Evolutionary conservation across 2,113 vertebrate species (phyloP), one percentile per base, ranked within the genome.

Genomic region (Heterotis niloticus): DNA sequence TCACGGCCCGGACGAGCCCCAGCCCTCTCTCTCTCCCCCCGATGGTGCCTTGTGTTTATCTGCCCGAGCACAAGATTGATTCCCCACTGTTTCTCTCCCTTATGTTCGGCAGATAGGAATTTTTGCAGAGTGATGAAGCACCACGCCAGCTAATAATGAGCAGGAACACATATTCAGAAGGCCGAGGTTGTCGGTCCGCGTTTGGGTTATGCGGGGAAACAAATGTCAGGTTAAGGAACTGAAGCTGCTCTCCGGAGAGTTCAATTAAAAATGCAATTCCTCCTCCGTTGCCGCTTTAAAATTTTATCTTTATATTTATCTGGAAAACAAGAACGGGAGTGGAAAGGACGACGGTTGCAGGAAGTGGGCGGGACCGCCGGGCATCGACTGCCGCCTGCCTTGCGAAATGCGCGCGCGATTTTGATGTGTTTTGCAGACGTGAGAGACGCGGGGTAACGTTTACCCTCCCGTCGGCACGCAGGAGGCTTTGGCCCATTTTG

Each of bases 41-140:
- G 75, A 29, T 85, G 88, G 85, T 88, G 87, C 86, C 90, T 92
- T 89, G 80, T 92, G 85, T 94, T 93, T 92, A 93, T 90, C 90
- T 92, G 90, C 86, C 89, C 90, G 90, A 92, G 88, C 87, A 90
- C 88, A 90, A 93, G 88, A 94, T 94, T 92, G 90, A 95, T 95
- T 94, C 93, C 88, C 82, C 85, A 83, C 91, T 89, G 86, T 91
- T 94, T 93, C 90, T 91, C 85, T 88, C 87, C 87, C 92, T 90
- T 92, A 92, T 93, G 90, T 90, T 94, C 90, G 88, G 92, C 91
- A 92, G 92, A 95, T 93, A 94, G 89, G 89, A 94, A 93, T 94
- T 93, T 92, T 90, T 89, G 86, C 88, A 74, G 91, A 90, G 93
- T 93, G 91, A 94, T 92, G 90, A 94, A 91, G 89, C 88, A 90